phyloP scores from a whole-genome alignment of 2,888 invertebrate genomes.

The Phaonia tiefii region DNA sequence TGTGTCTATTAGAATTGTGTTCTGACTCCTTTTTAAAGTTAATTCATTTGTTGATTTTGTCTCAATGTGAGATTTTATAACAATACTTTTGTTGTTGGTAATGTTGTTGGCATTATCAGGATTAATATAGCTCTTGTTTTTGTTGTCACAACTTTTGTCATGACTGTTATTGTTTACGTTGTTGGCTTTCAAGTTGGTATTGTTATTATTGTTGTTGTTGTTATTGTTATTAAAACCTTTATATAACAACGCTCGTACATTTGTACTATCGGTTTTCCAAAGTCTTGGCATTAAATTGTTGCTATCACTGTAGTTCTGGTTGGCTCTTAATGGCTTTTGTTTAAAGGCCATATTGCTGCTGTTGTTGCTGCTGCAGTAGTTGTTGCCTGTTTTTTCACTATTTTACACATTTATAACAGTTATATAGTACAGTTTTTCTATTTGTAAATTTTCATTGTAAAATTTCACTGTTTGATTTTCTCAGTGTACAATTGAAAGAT shows the following conservation, averaged over 20 bases:
- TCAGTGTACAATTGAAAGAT: too few relatives aligned
- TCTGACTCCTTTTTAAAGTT: constrained; percentile 25
- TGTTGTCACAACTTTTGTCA: background rate
- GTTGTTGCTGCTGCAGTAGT: too few relatives aligned
- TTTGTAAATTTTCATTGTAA: too few relatives aligned
- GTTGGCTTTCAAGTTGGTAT: background rate
- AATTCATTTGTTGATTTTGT: constrained; percentile 44
- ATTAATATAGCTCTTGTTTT: constrained; percentile 24
- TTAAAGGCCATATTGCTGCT: constrained; percentile 59
- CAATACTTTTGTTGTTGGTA: constrained; percentile 23
- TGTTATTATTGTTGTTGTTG: constrained; percentile 12
- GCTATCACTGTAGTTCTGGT: background rate
- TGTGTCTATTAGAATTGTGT: too few relatives aligned
- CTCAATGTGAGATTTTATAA: constrained; percentile 54
- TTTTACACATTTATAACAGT: constrained; percentile 39
- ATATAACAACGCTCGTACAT: background rate
- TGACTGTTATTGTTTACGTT: constrained; percentile 11
- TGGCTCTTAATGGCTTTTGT: constrained; percentile 41
- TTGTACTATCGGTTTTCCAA: background rate
- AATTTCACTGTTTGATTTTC: too few relatives aligned
- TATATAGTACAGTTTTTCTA: too few relatives aligned
- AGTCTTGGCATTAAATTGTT: constrained; percentile 25
- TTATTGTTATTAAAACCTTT: constrained; percentile 27
- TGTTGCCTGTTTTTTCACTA: too few relatives aligned
- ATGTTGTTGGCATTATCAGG: background rate